Base-by-base conservation (phyloP, 2,113 vertebrate genomes). In the Potamarius usumacintae region DNA sequence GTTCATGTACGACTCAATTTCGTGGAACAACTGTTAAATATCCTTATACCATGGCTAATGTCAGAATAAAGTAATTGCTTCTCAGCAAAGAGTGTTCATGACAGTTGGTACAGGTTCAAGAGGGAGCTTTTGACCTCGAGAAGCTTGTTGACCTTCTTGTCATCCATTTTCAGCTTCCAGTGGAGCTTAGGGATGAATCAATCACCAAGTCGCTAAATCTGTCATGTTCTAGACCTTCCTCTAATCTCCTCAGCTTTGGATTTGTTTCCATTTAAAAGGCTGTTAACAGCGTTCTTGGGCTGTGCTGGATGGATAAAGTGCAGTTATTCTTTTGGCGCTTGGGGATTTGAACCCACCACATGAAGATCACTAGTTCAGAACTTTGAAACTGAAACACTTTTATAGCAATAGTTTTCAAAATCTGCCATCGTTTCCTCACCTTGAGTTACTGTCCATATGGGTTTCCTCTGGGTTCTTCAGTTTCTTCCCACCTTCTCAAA, bases 131-230 rank as follows among this genome's bases (percentile, higher is more conserved):
- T 89, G 55, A 88, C 83, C 85, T 63, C 34, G 42, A 79, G 60
- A 83, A 60, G 85, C 55, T 65, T 71, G 15, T 14, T 83, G 80
- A 85, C 82, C 74, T 71, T 84, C 74, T 71, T 84, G 67, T 27
- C 58, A 62, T 79, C 86, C 85, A 82, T 77, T 78, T 76, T 80
- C 27, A 69, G 57, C 62, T 85, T 86, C 65, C 42, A 76, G 22
- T 71, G 63, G 14, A 63, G 82, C 71, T 65, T n/a, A 34, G 69
- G 85, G 84, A 85, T 8, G 52, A 86, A 85, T 88, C 84, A 67
- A 42, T 90, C 81, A 88, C 17, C n/a, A 42, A 57, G 50, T 80
- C n/a, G 60, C 89, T 83, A 86, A 84, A 12, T 81, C 87, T 53
- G 42, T 27, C 77, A 81, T 58, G 77, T 82, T 81, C 55, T 22